Evolutionary conservation across 1,140 invertebrate species (phyloP).

Genomic region (Cyclina sinensis): DNA sequence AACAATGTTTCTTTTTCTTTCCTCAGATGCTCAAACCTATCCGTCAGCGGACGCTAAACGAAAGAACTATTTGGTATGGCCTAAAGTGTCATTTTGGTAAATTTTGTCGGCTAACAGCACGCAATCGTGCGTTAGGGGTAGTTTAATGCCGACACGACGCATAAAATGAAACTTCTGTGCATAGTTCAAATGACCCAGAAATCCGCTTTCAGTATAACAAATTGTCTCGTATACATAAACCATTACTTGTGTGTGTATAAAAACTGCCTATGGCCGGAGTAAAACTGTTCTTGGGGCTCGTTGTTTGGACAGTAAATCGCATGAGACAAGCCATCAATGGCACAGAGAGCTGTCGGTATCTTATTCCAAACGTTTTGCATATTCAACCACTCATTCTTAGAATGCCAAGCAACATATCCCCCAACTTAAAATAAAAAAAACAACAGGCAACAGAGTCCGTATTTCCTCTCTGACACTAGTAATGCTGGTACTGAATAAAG

Average conservation of each 20-base stretch:
- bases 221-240: background rate
- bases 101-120: background rate
- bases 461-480: conserved; percentile 2
- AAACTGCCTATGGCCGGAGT: background rate
- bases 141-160: background rate
- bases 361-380: background rate
- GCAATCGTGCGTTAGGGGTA: background rate
- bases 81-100: background rate
- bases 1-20: too few relatives aligned
- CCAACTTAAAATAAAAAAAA: background rate
- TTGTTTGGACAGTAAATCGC: background rate
- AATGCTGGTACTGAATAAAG: background rate
- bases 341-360: background rate
- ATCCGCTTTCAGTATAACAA: background rate
- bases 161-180: background rate
- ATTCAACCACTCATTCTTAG: background rate
- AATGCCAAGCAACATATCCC: background rate
- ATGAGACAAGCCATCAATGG: background rate
- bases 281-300: background rate
- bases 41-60: too few relatives aligned
- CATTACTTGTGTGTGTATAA: background rate
- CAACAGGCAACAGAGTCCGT: background rate
- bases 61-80: too few relatives aligned
- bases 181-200: background rate
- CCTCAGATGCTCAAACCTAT: too few relatives aligned